A percentile compares a stretch with the other conserved stretches of the same genome.
These are phyloP conservation scores for Morpho achilles DNA, from an alignment of 2,888 invertebrate species.

Conservation along the genomic window DNA sequence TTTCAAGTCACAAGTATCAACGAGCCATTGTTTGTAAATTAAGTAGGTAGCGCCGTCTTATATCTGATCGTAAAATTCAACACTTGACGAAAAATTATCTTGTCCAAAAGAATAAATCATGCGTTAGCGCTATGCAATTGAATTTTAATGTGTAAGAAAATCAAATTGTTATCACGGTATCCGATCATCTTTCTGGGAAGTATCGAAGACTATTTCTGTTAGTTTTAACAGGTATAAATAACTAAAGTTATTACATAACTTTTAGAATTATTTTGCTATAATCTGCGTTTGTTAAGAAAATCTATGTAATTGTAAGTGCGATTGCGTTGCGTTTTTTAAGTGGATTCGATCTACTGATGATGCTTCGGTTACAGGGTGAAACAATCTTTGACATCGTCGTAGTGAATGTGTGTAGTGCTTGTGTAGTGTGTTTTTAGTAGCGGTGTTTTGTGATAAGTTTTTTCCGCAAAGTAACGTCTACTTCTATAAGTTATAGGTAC, in stretches of 20 bases:
- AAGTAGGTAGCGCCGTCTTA: conserved; percentile 27
- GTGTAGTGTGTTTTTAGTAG: too few species aligned
- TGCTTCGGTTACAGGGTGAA: too few species aligned
- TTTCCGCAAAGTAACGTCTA: too few species aligned
- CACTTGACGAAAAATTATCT: conserved; percentile 17
- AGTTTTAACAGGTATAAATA: conserved; percentile 15
- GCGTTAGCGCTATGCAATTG: conserved; percentile 20
- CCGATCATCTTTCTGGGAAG: conserved; percentile 53
- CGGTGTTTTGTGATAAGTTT: too few species aligned
- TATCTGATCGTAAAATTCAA: conserved; percentile 14
- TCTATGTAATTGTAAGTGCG: too few species aligned
- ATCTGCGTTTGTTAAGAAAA: too few species aligned
- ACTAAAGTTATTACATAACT: not conserved
- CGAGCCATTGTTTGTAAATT: conserved; percentile 29
- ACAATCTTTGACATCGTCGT: too few species aligned
- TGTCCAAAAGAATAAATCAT: conserved; percentile 17
- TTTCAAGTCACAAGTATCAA: conserved; percentile 22
- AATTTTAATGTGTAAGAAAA: conserved; percentile 46
- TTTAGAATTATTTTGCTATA: too few species aligned
- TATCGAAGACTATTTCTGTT: conserved; percentile 13
- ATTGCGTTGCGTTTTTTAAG: too few species aligned
- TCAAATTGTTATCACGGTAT: conserved; percentile 41
- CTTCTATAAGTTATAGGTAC: conserved; percentile 1
- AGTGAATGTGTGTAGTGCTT: too few species aligned
- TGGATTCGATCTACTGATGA: too few species aligned